These are phyloP conservation scores for Nymphicus hollandicus DNA, from an alignment of 2,113 vertebrate species.

Conservation along the genomic window DNA sequence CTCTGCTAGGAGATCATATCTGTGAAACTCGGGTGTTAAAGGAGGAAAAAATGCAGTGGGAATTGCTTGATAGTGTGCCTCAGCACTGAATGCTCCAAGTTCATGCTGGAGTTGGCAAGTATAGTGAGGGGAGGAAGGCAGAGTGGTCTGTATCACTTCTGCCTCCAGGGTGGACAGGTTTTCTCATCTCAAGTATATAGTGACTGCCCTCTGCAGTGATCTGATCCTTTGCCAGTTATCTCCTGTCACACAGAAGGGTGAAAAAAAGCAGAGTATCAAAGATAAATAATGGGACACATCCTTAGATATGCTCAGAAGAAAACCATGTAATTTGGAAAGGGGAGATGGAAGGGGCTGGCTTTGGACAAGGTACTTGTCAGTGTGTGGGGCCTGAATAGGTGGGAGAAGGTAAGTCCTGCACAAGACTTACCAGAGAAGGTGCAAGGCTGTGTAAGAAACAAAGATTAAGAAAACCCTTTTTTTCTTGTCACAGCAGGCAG, in stretches of 20 bases:
- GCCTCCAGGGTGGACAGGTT: background rate
- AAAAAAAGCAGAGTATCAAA: background rate
- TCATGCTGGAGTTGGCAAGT: background rate
- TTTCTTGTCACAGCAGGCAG: background rate
- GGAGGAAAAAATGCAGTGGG: background rate
- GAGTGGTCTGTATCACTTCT: background rate
- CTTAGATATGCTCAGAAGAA: background rate
- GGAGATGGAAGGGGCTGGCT: background rate
- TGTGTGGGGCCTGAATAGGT: background rate
- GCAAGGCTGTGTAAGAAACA: background rate
- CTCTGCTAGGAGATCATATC: accelerated
- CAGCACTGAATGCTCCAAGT: background rate
- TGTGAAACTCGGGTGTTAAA: background rate
- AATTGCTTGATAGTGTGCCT: background rate
- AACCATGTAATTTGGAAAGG: background rate
- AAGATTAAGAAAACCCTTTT: background rate
- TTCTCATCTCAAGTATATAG: background rate
- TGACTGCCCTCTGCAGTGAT: background rate
- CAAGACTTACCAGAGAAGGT: background rate
- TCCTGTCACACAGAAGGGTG: background rate
- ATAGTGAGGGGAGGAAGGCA: background rate
- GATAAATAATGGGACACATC: background rate
- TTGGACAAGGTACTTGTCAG: background rate
- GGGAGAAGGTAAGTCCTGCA: background rate
- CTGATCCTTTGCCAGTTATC: background rate